Conservation (phyloP, 2,113 vertebrate species). For the Butastur rufipennis region DNA sequence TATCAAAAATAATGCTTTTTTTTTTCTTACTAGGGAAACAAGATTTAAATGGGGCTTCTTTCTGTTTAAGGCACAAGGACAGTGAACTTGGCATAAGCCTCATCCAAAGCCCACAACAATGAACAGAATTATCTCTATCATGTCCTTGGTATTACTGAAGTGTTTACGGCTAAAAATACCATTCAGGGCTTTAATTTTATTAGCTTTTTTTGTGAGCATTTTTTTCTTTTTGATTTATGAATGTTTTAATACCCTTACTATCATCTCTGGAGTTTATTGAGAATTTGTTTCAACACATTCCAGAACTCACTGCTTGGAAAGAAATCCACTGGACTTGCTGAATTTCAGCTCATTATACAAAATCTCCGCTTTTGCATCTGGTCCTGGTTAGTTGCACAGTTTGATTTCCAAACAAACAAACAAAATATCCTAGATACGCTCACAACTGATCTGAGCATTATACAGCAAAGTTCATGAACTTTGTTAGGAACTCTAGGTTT, state of each 20-base stretch:
- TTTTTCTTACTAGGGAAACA: not conserved
- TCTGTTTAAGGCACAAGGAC: not conserved
- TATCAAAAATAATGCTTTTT: not conserved
- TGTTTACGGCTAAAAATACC: not conserved
- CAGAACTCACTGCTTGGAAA: not conserved
- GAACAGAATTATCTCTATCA: not conserved
- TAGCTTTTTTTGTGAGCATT: not conserved
- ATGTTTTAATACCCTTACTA: not conserved
- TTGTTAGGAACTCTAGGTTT: not conserved
- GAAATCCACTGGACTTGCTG: not conserved
- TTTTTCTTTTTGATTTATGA: not conserved
- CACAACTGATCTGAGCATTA: not conserved
- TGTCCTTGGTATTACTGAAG: not conserved
- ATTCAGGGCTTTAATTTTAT: not conserved
- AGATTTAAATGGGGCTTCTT: not conserved
- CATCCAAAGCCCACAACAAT: not conserved
- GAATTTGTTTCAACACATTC: not conserved
- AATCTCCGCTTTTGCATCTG: not conserved
- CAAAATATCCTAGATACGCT: not conserved
- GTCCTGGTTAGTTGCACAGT: not conserved
- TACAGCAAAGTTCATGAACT: not conserved
- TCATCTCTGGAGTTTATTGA: not conserved
- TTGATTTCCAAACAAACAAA: constrained; percentile 2
- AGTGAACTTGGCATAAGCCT: not conserved
- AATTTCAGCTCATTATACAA: not conserved